phyloP scores from a whole-genome alignment of 92 coral and sea anemone species.

The Actinernus sp. region DNA sequence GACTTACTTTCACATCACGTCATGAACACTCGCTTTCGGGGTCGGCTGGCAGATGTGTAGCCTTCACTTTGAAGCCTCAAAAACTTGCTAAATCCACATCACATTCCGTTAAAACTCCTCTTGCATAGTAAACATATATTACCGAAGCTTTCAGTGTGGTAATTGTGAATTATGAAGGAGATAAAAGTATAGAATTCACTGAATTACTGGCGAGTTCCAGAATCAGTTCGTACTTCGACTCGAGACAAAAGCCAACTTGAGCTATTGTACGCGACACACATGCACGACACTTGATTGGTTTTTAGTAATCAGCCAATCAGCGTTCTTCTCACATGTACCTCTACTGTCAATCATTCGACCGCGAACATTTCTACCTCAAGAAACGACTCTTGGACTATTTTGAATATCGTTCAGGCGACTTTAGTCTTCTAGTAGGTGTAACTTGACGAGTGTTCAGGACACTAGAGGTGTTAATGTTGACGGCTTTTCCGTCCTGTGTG shows the following conservation, averaged over 20 bases:
- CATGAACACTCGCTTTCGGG: constrained; percentile 51
- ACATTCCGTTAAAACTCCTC: constrained; percentile 29
- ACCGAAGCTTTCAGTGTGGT: constrained; percentile 15
- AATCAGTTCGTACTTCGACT: constrained; percentile 21
- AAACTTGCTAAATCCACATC: constrained; percentile 58
- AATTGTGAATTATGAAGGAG: constrained; percentile 1
- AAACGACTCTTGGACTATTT: too few species aligned
- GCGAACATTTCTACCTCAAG: too few species aligned
- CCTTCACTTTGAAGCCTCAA: constrained; percentile 38
- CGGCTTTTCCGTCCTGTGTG: constrained; percentile 1
- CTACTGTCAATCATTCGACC: constrained; percentile 86
- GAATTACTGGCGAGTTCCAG: constrained; percentile 31
- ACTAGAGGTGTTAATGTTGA: constrained; percentile 4
- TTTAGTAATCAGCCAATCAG: constrained; percentile 89
- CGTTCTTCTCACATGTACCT: constrained; percentile 75
- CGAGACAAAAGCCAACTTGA: constrained; percentile 83
- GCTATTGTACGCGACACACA: constrained; percentile 88
- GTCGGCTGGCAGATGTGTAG: constrained; percentile 40
- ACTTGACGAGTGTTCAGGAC: not conserved
- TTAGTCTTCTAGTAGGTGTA: too few species aligned
- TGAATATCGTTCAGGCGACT: too few species aligned
- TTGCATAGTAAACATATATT: constrained; percentile 18
- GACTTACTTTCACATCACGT: constrained; percentile 89
- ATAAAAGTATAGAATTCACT: constrained; percentile 32
- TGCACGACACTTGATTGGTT: constrained; percentile 96